Evolutionary conservation across 2,113 vertebrate genomes (phyloP), one percentile per base, ranked within the genome.

Genomic region (Diadophis punctatus): DNA sequence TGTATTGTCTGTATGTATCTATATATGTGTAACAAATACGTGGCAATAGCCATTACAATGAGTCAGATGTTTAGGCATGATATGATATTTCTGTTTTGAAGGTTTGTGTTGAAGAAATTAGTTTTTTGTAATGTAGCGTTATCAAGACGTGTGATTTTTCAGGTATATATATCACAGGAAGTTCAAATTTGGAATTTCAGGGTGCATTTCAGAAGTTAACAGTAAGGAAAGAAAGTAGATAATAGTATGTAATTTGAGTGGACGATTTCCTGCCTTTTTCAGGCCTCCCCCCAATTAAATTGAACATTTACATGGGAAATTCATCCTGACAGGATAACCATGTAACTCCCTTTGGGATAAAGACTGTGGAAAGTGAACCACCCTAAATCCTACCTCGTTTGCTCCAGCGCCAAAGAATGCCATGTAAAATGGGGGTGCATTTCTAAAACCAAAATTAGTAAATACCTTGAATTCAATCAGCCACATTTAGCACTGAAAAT

Each of bases 161-260:
- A 90, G 74, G 92, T 95, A 23, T 92, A 91, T 93, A 80, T 80
- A 80, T 80, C 34, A 92, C 92, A 60, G 89, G 91, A 95, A 97
- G 96, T 96, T 97, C 95, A 96, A 96, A 96, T 97, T 97, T 97
- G 97, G 97, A 97, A 96, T 96, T 97, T 97, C 97, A 98, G 97
- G 97, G 97, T 97, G 96, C n/a, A 1, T 95, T 96, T 95, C 93
- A 90, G 93, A 95, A 92, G 34, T 94, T 90, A 90, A 12, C 89
- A 58, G 93, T 94, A 85, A 74, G 96, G 80, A 85, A 74, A 96
- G 95, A 92, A 96, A 88, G 85, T 91, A 92, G 90, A 89, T 91
- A 93, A 86, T 94, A 94, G 84, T 95, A 95, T 95, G 91, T 90
- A 3, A 94, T 3, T n/a, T 90, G 89, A 90, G 2, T 20, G 53